Conservation (phyloP, 2,797 vertebrate genomes). For the Sebastes oblongus region DNA sequence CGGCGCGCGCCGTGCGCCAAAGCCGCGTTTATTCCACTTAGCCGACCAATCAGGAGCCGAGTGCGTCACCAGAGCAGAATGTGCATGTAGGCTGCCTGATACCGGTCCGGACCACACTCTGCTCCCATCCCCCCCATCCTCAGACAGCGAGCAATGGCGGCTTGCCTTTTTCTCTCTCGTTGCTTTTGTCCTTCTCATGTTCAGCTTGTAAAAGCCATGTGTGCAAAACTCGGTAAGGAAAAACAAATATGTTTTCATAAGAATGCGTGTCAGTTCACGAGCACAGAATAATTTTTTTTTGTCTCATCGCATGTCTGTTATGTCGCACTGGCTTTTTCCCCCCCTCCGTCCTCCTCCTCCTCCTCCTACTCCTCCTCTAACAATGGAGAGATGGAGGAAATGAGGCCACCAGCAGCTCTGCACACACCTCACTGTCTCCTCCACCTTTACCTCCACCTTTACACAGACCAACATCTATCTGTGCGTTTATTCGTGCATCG, state of each 20-base stretch:
- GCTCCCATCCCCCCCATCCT: conserved; percentile 73
- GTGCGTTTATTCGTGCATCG: conserved; percentile 14
- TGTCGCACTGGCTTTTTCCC: conserved; percentile 50
- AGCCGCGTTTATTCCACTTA: conserved; percentile 21
- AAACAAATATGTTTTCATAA: conserved; percentile 37
- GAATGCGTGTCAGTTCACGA: conserved; percentile 59
- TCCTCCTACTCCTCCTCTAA: conserved; percentile 35
- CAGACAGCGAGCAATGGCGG: conserved; percentile 63
- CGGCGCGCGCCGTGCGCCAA: conserved; percentile 30
- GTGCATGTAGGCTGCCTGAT: conserved; percentile 72
- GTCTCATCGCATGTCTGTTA: conserved; percentile 65
- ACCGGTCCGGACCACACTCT: conserved; percentile 55
- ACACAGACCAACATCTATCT: no score
- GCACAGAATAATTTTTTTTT: conserved; percentile 43
- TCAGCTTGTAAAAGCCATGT: conserved; percentile 56
- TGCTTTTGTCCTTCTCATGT: conserved; percentile 72
- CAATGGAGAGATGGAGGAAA: conserved; percentile 57
- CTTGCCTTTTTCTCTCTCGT: conserved; percentile 18
- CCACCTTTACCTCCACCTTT: no score
- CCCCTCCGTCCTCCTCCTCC: not conserved
- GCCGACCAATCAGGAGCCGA: conserved; percentile 65
- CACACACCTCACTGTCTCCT: not conserved
- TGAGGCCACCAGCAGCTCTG: conserved; percentile 35
- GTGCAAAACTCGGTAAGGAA: conserved; percentile 68
- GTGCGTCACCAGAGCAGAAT: conserved; percentile 76